These are phyloP conservation scores for Apantesis nais DNA, from an alignment of 2,888 invertebrate species.

Conservation along the genomic window DNA sequence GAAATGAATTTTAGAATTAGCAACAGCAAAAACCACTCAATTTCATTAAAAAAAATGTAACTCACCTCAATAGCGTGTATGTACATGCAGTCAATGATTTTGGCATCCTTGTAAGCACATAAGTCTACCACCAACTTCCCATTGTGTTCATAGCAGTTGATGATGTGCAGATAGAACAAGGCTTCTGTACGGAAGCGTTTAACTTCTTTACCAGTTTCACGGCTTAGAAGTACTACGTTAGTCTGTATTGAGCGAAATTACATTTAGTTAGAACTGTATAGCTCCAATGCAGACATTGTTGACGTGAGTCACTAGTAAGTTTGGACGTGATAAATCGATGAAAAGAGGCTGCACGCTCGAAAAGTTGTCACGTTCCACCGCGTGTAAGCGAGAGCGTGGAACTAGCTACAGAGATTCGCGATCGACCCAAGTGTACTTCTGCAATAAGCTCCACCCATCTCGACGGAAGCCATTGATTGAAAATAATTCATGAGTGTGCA, in stretches of 20 bases:
- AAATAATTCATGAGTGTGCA: too few species aligned
- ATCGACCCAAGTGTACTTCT: too few species aligned
- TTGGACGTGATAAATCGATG: too few species aligned
- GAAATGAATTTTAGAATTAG: not conserved
- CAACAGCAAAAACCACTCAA: not conserved
- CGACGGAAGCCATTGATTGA: too few species aligned
- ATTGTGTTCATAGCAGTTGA: constrained; percentile 92
- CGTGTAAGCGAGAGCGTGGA: too few species aligned
- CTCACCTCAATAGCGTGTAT: constrained; percentile 91
- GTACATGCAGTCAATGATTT: constrained; percentile 95
- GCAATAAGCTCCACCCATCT: too few species aligned
- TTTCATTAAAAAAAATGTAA: not conserved
- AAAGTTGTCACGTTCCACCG: too few species aligned
- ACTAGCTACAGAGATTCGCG: too few species aligned
- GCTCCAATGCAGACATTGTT: too few species aligned
- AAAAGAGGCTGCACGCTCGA: too few species aligned
- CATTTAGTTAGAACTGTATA: not conserved
- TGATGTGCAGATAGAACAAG: constrained; percentile 94
- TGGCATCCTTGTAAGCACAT: constrained; percentile 92
- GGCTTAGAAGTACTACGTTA: constrained; percentile 87
- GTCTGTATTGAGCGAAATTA: constrained; percentile 73
- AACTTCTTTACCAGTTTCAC: constrained; percentile 84
- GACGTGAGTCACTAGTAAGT: not conserved
- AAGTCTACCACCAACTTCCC: constrained; percentile 91
- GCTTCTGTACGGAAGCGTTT: constrained; percentile 82